Conservation (phyloP, 2,797 vertebrate genomes). For the Cossypha dichroa region DNA sequence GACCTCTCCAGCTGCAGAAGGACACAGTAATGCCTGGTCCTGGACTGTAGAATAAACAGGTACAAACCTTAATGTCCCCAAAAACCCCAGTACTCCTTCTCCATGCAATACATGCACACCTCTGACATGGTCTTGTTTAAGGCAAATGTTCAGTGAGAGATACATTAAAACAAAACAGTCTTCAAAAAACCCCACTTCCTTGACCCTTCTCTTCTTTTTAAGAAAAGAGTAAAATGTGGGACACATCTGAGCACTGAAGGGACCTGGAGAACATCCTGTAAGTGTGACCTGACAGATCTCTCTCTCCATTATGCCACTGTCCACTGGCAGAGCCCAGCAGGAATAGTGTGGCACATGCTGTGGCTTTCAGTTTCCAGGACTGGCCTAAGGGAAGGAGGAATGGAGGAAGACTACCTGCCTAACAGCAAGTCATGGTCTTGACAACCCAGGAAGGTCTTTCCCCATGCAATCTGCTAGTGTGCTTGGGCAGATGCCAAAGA, state of each 20-base stretch:
- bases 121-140: background rate
- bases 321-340: background rate
- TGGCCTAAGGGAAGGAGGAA: background rate
- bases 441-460: background rate
- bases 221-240: background rate
- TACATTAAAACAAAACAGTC: background rate
- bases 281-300: background rate
- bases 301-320: background rate
- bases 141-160: background rate
- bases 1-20: background rate
- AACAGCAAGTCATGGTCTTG: background rate
- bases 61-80: background rate
- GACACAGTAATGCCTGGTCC: background rate
- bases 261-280: background rate
- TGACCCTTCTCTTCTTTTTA: background rate
- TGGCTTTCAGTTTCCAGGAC: background rate
- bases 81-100: background rate
- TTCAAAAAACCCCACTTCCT: accelerated
- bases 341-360: accelerated
- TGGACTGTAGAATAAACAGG: background rate
- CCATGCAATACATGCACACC: accelerated
- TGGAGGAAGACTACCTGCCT: background rate
- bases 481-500: background rate
- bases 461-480: background rate
- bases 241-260: background rate